Percentiles rank a stretch among this genome's conserved stretches.
phyloP scores from a whole-genome alignment of 2,888 invertebrate genomes.

The Leucoptera coffeella region DNA sequence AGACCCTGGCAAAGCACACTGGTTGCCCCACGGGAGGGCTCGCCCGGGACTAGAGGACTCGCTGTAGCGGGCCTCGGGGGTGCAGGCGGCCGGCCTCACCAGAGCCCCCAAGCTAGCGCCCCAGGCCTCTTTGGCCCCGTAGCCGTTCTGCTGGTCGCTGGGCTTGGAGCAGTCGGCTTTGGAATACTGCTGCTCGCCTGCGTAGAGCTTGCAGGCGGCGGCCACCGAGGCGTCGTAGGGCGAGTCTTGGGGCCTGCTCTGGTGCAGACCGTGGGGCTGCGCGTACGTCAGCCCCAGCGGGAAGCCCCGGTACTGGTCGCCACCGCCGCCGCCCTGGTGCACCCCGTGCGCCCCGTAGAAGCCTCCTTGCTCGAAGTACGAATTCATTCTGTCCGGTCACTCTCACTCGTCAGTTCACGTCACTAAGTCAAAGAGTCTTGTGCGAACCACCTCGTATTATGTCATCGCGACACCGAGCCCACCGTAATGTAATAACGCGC shows the following conservation, averaged over 20 bases:
- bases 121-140: slow-evolving; percentile 68
- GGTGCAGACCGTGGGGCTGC: slow-evolving; percentile 71
- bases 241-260: slow-evolving; percentile 81
- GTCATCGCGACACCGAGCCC: slow-evolving; percentile 44
- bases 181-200: slow-evolving; percentile 60
- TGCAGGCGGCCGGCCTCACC: slow-evolving; percentile 82
- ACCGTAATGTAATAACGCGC: slow-evolving; percentile 45
- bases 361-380: slow-evolving; percentile 93
- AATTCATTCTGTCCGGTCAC: slow-evolving; percentile 73
- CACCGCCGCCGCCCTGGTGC: slow-evolving; percentile 69
- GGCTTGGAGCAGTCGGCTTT: slow-evolving; percentile 78
- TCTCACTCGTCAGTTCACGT: slow-evolving; percentile 41
- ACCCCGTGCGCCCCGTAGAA: slow-evolving; percentile 87
- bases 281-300: slow-evolving; percentile 83
- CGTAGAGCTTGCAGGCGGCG: slow-evolving; percentile 78
- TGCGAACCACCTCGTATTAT: slow-evolving; percentile 28
- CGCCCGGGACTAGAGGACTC: slow-evolving; percentile 78
- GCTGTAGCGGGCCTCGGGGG: slow-evolving; percentile 82
- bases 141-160: slow-evolving; percentile 59
- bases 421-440: slow-evolving; percentile 28
- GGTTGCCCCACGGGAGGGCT: slow-evolving; percentile 80
- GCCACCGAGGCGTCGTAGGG: slow-evolving; percentile 88
- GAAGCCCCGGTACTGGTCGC: slow-evolving; percentile 81
- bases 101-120: slow-evolving; percentile 60
- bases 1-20: slow-evolving; percentile 78